A percentile compares a stretch with the other conserved stretches of the same genome.
phyloP scores from a whole-genome alignment of 2,888 invertebrate species.

The Ypsolopha sequella region DNA sequence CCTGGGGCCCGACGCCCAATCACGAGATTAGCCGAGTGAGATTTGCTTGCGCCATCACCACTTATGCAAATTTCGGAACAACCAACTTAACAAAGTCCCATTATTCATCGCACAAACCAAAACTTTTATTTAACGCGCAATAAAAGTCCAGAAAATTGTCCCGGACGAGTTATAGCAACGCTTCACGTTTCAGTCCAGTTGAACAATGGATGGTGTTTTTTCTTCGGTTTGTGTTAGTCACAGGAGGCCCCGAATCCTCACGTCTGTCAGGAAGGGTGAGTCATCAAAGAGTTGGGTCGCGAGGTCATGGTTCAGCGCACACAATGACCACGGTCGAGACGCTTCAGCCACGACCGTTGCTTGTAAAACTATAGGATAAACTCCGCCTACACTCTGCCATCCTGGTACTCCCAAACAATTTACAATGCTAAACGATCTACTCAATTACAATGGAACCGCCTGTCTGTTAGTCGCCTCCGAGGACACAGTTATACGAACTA shows the following conservation, averaged over 20 bases:
- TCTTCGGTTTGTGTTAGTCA: slow-evolving; percentile 32
- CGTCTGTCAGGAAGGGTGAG: slow-evolving; percentile 47
- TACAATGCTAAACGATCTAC: neutral
- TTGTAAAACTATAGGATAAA: neutral
- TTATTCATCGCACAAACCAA: neutral
- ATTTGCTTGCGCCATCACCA: neutral
- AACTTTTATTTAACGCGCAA: neutral
- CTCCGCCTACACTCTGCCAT: neutral
- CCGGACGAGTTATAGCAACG: neutral
- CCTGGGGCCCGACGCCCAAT: neutral
- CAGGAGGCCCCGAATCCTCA: slow-evolving; percentile 43
- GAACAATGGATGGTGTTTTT: slow-evolving; percentile 48
- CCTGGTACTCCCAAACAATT: neutral
- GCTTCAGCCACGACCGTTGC: neutral
- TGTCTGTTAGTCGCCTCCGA: slow-evolving; percentile 1
- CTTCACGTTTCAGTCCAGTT: slow-evolving; percentile 1
- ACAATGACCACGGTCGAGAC: slow-evolving; percentile 17
- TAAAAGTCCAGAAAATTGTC: slow-evolving; percentile 2
- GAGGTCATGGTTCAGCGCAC: slow-evolving; percentile 43
- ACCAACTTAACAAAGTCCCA: neutral
- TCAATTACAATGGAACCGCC: neutral
- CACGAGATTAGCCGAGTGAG: neutral
- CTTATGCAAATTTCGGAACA: slow-evolving; percentile 1
- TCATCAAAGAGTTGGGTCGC: slow-evolving; percentile 42
- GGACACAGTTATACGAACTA: slow-evolving; percentile 4